Conservation (phyloP, 2,113 vertebrate genomes). For the Pseudorhombus dupliciocellatus region DNA sequence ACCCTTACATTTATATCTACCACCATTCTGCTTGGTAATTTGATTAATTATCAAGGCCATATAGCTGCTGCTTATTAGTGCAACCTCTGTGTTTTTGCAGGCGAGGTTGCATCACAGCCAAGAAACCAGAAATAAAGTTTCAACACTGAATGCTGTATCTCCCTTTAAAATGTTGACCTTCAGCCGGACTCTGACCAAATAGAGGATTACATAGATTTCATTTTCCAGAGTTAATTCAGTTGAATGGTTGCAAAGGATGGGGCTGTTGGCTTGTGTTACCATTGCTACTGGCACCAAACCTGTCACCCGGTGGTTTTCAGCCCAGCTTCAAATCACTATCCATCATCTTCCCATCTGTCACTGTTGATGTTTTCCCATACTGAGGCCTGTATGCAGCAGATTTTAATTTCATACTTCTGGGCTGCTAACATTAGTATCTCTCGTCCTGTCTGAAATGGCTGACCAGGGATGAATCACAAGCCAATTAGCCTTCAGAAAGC, state of each 20-base stretch:
- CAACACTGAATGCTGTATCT: neutral
- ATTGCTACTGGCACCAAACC: neutral
- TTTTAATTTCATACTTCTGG: conserved; percentile 49
- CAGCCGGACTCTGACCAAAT: neutral
- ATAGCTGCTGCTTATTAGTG: neutral
- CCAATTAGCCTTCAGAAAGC: conserved; percentile 55
- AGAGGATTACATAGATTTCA: neutral
- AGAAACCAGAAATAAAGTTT: neutral
- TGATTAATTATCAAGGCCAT: neutral
- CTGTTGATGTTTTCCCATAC: conserved; percentile 54
- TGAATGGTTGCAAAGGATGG: conserved; percentile 1
- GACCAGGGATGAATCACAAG: conserved; percentile 44
- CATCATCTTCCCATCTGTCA: conserved; percentile 66
- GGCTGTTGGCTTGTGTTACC: neutral
- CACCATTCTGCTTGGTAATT: neutral
- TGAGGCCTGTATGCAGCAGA: conserved; percentile 50
- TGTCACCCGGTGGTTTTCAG: conserved; percentile 36
- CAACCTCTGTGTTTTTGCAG: neutral
- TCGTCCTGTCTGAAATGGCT: conserved; percentile 39
- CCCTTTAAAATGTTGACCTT: neutral
- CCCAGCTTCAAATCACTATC: conserved; percentile 46
- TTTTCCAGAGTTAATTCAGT: neutral
- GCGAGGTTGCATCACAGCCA: neutral
- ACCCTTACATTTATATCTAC: too few species aligned
- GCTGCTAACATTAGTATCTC: conserved; percentile 27